phyloP scores from a whole-genome alignment of 2,888 invertebrate species.

The Troglohyphantes excavatus region DNA sequence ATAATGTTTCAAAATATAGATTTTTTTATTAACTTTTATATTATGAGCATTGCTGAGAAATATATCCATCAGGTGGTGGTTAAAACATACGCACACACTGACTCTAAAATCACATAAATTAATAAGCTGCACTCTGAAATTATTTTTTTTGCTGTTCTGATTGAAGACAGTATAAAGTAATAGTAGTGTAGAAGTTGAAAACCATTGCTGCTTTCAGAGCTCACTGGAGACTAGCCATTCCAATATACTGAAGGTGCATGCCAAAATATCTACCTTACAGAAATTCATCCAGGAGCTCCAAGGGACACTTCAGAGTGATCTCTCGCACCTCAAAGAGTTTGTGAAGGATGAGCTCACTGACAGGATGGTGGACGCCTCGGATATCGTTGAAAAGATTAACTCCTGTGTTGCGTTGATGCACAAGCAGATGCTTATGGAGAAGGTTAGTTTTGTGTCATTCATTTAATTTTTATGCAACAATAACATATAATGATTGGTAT shows the following conservation, averaged over 20 bases:
- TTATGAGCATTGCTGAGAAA: no score
- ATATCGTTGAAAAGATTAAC: conserved; percentile 55
- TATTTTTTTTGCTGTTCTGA: not conserved
- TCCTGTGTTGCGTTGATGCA: conserved; percentile 23
- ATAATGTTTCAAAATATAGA: no score
- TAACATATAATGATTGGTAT: no score
- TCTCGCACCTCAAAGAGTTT: conserved; percentile 50
- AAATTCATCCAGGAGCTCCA: conserved; percentile 71
- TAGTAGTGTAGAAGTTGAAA: conserved; percentile 83
- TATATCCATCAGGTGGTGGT: no score
- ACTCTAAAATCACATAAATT: no score
- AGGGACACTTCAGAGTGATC: conserved; percentile 44
- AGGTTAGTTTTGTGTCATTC: conserved; percentile 41
- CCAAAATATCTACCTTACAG: conserved; percentile 78
- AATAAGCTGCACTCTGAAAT: no score
- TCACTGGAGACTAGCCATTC: conserved; percentile 76
- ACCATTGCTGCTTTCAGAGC: conserved; percentile 79
- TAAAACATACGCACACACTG: no score
- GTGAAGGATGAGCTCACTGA: conserved; percentile 57
- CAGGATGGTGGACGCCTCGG: conserved; percentile 42
- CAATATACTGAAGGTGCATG: conserved; percentile 78
- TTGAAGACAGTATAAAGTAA: not conserved
- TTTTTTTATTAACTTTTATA: no score
- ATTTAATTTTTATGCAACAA: no score
- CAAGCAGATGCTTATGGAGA: conserved; percentile 45